These are phyloP conservation scores for Pomacea canaliculata DNA, from an alignment of 2,888 invertebrate species.

Conservation along the genomic window DNA sequence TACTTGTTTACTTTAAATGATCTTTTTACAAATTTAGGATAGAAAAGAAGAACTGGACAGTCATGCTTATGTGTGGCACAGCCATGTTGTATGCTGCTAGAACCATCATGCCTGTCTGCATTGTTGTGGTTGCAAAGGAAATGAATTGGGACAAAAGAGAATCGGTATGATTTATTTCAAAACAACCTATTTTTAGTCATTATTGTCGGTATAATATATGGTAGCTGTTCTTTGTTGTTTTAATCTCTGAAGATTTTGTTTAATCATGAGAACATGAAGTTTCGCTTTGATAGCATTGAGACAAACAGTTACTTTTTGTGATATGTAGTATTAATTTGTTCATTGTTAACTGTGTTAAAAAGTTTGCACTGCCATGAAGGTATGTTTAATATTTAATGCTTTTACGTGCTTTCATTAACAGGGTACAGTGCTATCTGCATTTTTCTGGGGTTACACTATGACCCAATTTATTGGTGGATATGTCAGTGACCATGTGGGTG, in stretches of 20 bases:
- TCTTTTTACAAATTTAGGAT: constrained; percentile 37
- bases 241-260: too few relatives aligned
- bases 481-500: constrained; percentile 74
- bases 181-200: not conserved
- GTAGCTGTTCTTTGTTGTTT: too few relatives aligned
- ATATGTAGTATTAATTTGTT: too few relatives aligned
- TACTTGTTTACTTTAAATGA: too few relatives aligned
- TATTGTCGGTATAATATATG: not conserved
- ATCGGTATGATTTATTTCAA: constrained; percentile 66
- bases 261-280: too few relatives aligned
- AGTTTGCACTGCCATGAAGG: too few relatives aligned
- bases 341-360: too few relatives aligned
- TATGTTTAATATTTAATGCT: not conserved
- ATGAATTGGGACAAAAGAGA: constrained; percentile 79
- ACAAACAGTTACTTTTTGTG: too few relatives aligned
- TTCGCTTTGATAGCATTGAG: too few relatives aligned
- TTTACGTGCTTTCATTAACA: constrained; percentile 35
- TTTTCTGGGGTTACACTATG: constrained; percentile 82
- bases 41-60: constrained; percentile 64
- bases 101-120: constrained; percentile 78
- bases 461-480: constrained; percentile 73
- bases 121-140: constrained; percentile 77
- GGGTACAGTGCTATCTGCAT: constrained; percentile 79
- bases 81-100: constrained; percentile 78
- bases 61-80: constrained; percentile 75